These are phyloP conservation scores for Montipora efflorescens DNA, from an alignment of 64 coral and sea anemone genomes.

Conservation along the genomic window DNA sequence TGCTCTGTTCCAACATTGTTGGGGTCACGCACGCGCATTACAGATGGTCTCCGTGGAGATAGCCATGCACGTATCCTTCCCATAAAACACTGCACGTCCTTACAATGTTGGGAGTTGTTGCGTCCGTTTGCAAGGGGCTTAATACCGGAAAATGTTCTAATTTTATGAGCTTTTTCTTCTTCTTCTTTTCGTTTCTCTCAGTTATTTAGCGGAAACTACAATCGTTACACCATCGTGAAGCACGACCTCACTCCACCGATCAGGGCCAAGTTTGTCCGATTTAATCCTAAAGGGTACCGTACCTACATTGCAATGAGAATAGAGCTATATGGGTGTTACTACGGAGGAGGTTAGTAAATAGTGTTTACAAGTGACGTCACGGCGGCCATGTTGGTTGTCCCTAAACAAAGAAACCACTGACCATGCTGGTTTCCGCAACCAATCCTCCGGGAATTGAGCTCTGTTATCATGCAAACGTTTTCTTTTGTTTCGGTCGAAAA, in stretches of 20 bases:
- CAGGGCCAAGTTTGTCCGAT: conserved; percentile 68
- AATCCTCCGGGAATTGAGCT: too few relatives aligned
- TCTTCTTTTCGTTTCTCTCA: neutral
- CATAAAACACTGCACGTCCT: too few relatives aligned
- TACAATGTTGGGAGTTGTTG: too few relatives aligned
- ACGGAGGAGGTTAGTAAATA: conserved; percentile 11
- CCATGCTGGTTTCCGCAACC: neutral
- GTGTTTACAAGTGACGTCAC: too few relatives aligned
- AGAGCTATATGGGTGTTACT: conserved; percentile 77
- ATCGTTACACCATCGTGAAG: conserved; percentile 64
- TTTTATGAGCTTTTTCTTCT: neutral
- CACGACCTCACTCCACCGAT: conserved; percentile 63
- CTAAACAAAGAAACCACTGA: neutral
- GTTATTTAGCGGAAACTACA: conserved; percentile 80
- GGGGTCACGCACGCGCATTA: too few relatives aligned
- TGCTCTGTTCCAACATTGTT: too few relatives aligned
- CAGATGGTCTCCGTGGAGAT: too few relatives aligned
- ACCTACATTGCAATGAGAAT: conserved; percentile 74
- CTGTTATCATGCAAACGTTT: too few relatives aligned
- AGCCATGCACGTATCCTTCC: too few relatives aligned
- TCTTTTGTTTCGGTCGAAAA: too few relatives aligned
- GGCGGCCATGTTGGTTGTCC: too few relatives aligned
- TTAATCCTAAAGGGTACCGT: conserved; percentile 73
- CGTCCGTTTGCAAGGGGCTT: too few relatives aligned
- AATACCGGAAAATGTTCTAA: neutral